Evolutionary conservation across 1,140 invertebrate genomes (phyloP).

Genomic region (Zaprionus ghesquierei): DNA sequence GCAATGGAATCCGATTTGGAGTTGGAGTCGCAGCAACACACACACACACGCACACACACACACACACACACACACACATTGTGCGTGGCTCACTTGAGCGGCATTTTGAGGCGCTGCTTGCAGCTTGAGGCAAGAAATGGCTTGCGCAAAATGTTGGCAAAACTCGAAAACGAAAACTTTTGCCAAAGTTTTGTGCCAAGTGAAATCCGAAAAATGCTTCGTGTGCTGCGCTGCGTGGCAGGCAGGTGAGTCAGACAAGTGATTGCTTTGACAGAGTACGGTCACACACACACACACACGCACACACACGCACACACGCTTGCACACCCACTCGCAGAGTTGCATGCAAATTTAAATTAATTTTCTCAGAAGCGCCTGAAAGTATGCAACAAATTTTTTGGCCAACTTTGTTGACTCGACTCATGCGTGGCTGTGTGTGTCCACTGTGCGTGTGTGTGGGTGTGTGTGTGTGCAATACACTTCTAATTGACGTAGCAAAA

Average conservation of each 20-base stretch:
- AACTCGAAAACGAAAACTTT: conserved; percentile 42
- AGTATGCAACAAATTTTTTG: conserved; percentile 70
- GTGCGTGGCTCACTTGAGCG: neutral
- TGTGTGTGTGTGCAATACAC: conserved; percentile 30
- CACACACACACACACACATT: neutral
- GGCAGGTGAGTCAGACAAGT: conserved; percentile 47
- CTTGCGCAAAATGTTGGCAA: conserved; percentile 14
- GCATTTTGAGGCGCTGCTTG: conserved; percentile 4
- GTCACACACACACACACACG: conserved; percentile 20
- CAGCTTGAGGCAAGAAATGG: neutral
- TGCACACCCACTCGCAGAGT: conserved; percentile 13
- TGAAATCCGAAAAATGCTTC: conserved; percentile 40
- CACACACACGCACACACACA: neutral
- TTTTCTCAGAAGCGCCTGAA: conserved; percentile 66
- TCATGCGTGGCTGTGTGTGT: neutral
- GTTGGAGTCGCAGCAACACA: neutral
- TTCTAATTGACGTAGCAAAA: conserved; percentile 73
- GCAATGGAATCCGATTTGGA: conserved; percentile 2
- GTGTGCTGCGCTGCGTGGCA: neutral
- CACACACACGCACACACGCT: conserved; percentile 14
- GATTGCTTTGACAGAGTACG: conserved; percentile 45
- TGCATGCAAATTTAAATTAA: conserved; percentile 65
- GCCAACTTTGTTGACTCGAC: conserved; percentile 39
- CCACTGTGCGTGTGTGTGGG: conserved; percentile 14
- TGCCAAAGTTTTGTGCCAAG: conserved; percentile 32